These are phyloP conservation scores for Anticlea derivata DNA, from an alignment of 2,888 invertebrate genomes.

Conservation along the genomic window DNA sequence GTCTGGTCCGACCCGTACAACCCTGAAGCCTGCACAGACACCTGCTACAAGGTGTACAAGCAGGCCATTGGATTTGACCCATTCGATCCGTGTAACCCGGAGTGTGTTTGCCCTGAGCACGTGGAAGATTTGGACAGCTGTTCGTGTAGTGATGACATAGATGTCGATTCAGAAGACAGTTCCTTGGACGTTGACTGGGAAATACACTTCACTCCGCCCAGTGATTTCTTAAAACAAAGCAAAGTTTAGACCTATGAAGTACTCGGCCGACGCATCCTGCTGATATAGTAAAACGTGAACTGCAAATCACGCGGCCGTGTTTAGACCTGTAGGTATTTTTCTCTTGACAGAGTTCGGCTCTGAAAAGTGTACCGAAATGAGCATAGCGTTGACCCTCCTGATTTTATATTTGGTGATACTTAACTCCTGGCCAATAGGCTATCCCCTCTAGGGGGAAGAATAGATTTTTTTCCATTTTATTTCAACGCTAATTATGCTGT, in stretches of 20 bases:
- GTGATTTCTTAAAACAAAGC: slow-evolving; percentile 23
- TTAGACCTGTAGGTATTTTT: too few relatives aligned
- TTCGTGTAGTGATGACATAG: slow-evolving; percentile 49
- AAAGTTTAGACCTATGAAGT: background rate
- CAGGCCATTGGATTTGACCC: slow-evolving; percentile 53
- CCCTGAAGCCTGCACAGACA: slow-evolving; percentile 58
- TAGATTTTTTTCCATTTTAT: too few relatives aligned
- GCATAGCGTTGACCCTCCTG: too few relatives aligned
- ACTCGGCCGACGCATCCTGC: background rate
- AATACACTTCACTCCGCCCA: slow-evolving; percentile 69
- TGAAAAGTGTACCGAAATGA: too few relatives aligned
- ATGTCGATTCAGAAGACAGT: slow-evolving; percentile 53
- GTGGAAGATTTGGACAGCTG: slow-evolving; percentile 40
- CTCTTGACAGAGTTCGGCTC: too few relatives aligned
- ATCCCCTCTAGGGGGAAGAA: too few relatives aligned
- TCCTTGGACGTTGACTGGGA: slow-evolving; percentile 72
- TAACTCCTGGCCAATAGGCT: too few relatives aligned
- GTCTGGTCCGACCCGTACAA: slow-evolving; percentile 55
- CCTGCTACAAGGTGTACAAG: slow-evolving; percentile 58
- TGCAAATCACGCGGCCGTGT: too few relatives aligned
- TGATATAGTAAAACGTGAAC: background rate
- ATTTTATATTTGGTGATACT: too few relatives aligned
- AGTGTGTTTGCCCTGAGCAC: slow-evolving; percentile 38
- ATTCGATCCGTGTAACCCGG: slow-evolving; percentile 46
- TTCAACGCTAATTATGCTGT: too few relatives aligned